Evolutionary conservation across 1,140 invertebrate genomes (phyloP), one percentile per base, ranked within the genome.

Genomic region (Bombus impatiens): DNA sequence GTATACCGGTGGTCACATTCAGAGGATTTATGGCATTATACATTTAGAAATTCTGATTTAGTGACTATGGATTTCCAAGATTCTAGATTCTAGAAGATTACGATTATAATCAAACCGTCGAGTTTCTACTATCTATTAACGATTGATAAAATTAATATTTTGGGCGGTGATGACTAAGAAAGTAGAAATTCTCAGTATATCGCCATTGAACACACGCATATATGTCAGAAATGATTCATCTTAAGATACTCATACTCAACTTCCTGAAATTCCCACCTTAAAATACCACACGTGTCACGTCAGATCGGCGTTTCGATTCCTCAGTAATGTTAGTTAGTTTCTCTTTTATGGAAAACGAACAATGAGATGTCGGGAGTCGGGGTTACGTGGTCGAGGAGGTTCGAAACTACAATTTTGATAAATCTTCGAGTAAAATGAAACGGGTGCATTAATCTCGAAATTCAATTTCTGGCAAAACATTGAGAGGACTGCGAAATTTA

Each of bases 381-480:
- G 0, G 15, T 76, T 35, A 35, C 44, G n/a, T 9, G 18, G 10
- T 35, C n/a, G 28, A 8, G 47, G 18, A 53, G 18, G n/a, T 12
- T 32, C 22, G 35, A 3, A 15, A 15, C 40, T n/a, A 72, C 13
- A 72, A 42, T 42, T 42, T 72, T 42, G 40, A 72, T 72, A 42
- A 42, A 72, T 72, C 40, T 42, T 42, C 25, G 25, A 72, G n/a
- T 15, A 28, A 42, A 42, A 72, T 42, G 13, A 42, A 72, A 72
- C 28, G 13, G 13, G 6, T 8, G 12, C 37, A 28, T 71, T 67
- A 42, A 72, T 72, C 25, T n/a, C 40, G 70, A 42, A 15, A 25
- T 42, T 42, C 40, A 72, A 72, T 72, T 72, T 42, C 37, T 72
- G 70, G n/a, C 37, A 42, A 42, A 72, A 42, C 28, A n/a, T 72